Percentiles rank a stretch among this genome's conserved stretches.
These are phyloP conservation scores for Lasioglossum leucozonium DNA, from an alignment of 2,888 invertebrate genomes.

Conservation along the genomic window DNA sequence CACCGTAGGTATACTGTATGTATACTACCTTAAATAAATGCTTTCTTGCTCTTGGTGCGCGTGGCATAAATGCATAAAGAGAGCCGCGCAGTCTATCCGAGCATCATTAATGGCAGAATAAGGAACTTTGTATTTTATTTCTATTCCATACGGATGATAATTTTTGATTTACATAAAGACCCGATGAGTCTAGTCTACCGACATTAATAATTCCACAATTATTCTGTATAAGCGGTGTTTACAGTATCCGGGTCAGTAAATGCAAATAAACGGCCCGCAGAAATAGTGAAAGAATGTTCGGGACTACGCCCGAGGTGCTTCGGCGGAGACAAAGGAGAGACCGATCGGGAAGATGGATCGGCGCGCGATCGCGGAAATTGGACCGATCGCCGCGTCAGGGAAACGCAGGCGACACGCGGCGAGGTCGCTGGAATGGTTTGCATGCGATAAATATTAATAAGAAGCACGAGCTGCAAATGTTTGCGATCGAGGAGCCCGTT, in stretches of 20 bases:
- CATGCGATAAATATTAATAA: constrained; percentile 73
- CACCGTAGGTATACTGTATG: too few relatives aligned
- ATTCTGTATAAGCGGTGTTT: not conserved
- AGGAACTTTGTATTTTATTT: not conserved
- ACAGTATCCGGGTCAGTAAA: not conserved
- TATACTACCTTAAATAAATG: not conserved
- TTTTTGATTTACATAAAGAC: too few relatives aligned
- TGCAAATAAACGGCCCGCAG: too few relatives aligned
- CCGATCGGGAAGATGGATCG: constrained; percentile 18
- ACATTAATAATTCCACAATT: not conserved
- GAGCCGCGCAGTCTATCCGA: too few relatives aligned
- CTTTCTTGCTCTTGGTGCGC: not conserved
- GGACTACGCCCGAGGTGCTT: not conserved
- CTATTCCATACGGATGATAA: not conserved
- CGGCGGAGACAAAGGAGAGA: not conserved
- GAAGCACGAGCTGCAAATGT: constrained; percentile 66
- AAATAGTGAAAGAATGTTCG: not conserved
- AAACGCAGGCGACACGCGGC: constrained; percentile 48
- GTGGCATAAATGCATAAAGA: not conserved
- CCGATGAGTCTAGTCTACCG: not conserved
- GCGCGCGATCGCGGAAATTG: constrained; percentile 56
- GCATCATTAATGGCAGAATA: too few relatives aligned
- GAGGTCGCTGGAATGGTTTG: constrained; percentile 67
- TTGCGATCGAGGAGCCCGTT: constrained; percentile 66
- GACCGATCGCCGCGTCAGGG: constrained; percentile 62